Conservation (phyloP, 2,797 vertebrate species). For the Gephyroberyx darwinii region DNA sequence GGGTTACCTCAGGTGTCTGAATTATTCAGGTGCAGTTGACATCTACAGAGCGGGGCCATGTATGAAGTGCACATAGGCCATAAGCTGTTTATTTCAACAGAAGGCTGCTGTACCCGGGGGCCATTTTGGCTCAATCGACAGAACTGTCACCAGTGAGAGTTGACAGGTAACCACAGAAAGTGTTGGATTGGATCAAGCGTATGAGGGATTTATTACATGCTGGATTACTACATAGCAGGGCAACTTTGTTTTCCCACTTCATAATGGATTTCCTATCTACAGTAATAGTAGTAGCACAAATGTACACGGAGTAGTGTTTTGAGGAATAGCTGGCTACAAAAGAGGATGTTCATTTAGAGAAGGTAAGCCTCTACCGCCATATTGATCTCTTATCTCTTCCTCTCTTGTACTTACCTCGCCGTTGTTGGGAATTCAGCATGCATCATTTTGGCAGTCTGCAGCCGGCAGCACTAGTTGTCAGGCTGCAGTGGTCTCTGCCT, state of each 20-base stretch:
- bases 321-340: constrained; percentile 46
- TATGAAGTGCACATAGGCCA: constrained; percentile 57
- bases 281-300: neutral
- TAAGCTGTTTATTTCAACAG: constrained; percentile 37
- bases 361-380: constrained; percentile 68
- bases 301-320: constrained; percentile 16
- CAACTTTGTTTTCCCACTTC: constrained; percentile 41
- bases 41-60: constrained; percentile 73
- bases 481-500: constrained; percentile 60
- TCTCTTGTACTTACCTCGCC: constrained; percentile 25
- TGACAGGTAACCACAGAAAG: constrained; percentile 42
- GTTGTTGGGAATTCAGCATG: constrained; percentile 42
- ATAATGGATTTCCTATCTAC: constrained; percentile 25
- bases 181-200: constrained; percentile 30
- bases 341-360: constrained; percentile 49
- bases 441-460: constrained; percentile 46
- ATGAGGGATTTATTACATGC: constrained; percentile 54
- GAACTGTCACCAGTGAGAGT: constrained; percentile 48
- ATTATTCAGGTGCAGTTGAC: constrained; percentile 83
- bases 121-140: constrained; percentile 51
- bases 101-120: constrained; percentile 36
- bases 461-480: constrained; percentile 47
- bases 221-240: constrained; percentile 49
- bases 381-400: constrained; percentile 16
- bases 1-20: constrained; percentile 76